Evolutionary conservation across 2,113 vertebrate species (phyloP).

Genomic region (Petrocephalus zakoni): DNA sequence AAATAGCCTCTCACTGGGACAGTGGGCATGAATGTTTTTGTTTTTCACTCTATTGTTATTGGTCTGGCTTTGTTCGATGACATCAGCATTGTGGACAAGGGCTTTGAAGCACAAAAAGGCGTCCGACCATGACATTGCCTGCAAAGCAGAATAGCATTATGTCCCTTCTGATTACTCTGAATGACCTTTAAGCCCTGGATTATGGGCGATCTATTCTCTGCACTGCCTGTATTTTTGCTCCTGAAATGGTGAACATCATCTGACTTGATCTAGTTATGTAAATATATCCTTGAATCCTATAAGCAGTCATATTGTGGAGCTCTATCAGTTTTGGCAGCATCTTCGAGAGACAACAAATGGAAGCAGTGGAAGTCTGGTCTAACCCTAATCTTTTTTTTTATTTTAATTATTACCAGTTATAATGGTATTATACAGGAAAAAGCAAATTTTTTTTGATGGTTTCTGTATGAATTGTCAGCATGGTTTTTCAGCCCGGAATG

Average conservation of each 20-base stretch:
- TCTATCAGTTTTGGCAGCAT: not conserved
- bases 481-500: not conserved
- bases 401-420: not conserved
- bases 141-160: not conserved
- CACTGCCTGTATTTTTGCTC: not conserved
- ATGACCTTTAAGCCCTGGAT: not conserved
- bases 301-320: not conserved
- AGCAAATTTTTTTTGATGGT: not conserved
- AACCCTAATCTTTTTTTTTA: not conserved
- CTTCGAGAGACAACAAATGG: not conserved
- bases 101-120: not conserved
- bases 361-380: not conserved
- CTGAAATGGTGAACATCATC: not conserved
- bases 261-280: not conserved
- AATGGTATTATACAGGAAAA: not conserved
- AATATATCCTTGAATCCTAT: too few relatives aligned
- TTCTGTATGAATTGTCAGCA: not conserved
- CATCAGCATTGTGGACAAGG: not conserved
- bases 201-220: not conserved
- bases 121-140: not conserved
- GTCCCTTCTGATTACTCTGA: not conserved
- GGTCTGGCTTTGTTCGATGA: not conserved
- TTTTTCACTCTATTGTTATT: not conserved
- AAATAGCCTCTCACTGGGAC: not conserved
- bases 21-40: not conserved